Evolutionary conservation across 2,888 invertebrate species (phyloP), one percentile per base, ranked within the genome.

Genomic region (Laothoe populi): DNA sequence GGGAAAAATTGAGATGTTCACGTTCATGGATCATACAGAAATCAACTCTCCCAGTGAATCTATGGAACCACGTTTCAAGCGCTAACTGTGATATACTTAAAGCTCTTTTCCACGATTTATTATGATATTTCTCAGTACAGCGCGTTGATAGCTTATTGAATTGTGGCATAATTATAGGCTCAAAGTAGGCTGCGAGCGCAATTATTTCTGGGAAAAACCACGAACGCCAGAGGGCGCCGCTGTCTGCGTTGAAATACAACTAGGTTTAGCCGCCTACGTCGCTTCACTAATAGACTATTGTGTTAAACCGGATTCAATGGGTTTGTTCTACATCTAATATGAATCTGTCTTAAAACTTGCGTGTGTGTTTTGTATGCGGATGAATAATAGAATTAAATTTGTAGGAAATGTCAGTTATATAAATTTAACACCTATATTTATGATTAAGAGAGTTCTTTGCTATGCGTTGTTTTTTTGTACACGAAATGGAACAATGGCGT

Each of bases 231-330:
- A 26, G 59, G 45, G 45, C 44, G 45, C 58, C 23, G 58, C 59
- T 31, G 45, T 31, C 45, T 19, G 16, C 44, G 59, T 59, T 45
- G 45, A 59, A 45, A 24, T 58, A 58, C 24, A 45, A 59, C 40
- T 40, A 42, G 59, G 19, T 19, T 59, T 19, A 59, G 26, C 58
- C 59, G 45, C 59, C 59, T 45, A 59, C 59, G 45, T 59, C 42
- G 45, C 42, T 58, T n/a, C 45, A 13, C 59, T 45, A 59, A 45
- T 59, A 45, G 42, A 21, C 59, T 44, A 59, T 59, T 59, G 59
- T 59, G 21, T 44, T 19, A n/a, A 59, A 45, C 59, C 59, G 59
- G 59, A 59, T 59, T 44, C n/a, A 4, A n/a, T 5, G 42, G 19
- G 24, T 26, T 31, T 8, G 59, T 31, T 59, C 53, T 53, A 35